Evolutionary conservation across 2,888 invertebrate species (phyloP).

Genomic region (Alentia gelatinosa): DNA sequence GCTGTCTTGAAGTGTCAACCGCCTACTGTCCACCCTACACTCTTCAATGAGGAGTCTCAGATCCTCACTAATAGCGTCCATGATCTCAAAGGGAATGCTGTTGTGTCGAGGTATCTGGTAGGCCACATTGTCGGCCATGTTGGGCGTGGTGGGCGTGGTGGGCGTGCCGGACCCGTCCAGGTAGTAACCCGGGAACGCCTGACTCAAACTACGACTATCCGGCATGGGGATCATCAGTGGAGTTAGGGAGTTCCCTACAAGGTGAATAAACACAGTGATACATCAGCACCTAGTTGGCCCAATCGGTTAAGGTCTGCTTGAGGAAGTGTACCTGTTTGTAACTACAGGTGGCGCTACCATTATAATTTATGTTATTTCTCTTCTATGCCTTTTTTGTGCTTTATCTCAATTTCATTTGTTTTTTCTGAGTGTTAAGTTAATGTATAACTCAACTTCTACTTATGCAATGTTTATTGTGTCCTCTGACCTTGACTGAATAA

Average conservation of each 20-base stretch:
- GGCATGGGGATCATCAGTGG: constrained; percentile 21
- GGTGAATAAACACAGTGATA: background rate
- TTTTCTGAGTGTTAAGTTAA: too few relatives aligned
- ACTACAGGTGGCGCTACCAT: too few relatives aligned
- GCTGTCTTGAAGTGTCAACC: constrained; percentile 15
- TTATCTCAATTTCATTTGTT: too few relatives aligned
- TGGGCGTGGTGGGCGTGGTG: constrained; percentile 14
- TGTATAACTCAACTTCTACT: too few relatives aligned
- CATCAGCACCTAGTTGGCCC: background rate
- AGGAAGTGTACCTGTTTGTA: too few relatives aligned
- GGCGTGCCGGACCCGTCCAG: background rate
- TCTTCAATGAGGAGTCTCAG: background rate
- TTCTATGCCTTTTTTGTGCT: too few relatives aligned
- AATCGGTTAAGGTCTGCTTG: background rate
- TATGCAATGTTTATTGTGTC: too few relatives aligned
- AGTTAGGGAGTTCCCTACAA: background rate
- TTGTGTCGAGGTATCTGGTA: constrained; percentile 44
- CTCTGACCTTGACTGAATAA: too few relatives aligned
- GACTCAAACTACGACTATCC: background rate
- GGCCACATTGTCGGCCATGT: constrained; percentile 28
- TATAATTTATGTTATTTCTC: too few relatives aligned
- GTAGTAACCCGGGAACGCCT: background rate
- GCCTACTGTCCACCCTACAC: constrained; percentile 2
- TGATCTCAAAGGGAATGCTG: constrained; percentile 35
- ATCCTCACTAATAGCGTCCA: constrained; percentile 41